Evolutionary conservation across 2,888 invertebrate species (phyloP).

Genomic region (Argyresthia goedartella): DNA sequence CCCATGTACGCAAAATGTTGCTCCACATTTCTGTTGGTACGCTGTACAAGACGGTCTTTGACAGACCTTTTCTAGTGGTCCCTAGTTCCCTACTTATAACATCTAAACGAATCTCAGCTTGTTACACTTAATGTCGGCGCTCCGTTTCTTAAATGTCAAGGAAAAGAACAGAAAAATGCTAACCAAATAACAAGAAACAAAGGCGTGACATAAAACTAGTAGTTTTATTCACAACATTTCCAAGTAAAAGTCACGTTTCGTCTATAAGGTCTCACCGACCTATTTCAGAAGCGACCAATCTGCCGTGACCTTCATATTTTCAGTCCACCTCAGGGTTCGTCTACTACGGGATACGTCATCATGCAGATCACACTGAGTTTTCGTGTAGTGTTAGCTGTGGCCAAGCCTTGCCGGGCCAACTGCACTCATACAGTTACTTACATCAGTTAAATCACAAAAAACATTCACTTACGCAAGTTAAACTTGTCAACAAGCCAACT

Average conservation of each 20-base stretch:
- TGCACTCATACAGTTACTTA: too few species aligned
- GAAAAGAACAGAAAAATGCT: constrained; percentile 14
- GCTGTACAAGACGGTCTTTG: too few species aligned
- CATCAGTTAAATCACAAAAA: too few species aligned
- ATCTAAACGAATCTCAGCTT: background rate
- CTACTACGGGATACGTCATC: too few species aligned
- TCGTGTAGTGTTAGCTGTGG: too few species aligned
- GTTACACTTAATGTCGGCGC: background rate
- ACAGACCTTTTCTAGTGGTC: background rate
- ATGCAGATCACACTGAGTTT: too few species aligned
- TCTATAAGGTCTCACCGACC: constrained; percentile 38
- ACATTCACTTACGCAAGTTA: too few species aligned
- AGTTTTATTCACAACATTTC: constrained; percentile 30
- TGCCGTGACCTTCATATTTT: constrained; percentile 58
- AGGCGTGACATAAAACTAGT: constrained; percentile 3
- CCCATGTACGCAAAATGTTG: too few species aligned
- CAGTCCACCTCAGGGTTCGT: constrained; percentile 23
- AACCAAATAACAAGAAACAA: constrained; percentile 5
- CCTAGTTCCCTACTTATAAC: background rate
- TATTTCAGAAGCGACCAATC: constrained; percentile 55
- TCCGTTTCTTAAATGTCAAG: background rate
- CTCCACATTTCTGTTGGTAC: too few species aligned
- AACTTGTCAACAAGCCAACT: too few species aligned
- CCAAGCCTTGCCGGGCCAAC: too few species aligned
- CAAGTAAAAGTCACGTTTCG: constrained; percentile 49